Evolutionary conservation across 2,113 vertebrate species (phyloP), one percentile per base, ranked within the genome.

Genomic region (Microtus richardsoni): DNA sequence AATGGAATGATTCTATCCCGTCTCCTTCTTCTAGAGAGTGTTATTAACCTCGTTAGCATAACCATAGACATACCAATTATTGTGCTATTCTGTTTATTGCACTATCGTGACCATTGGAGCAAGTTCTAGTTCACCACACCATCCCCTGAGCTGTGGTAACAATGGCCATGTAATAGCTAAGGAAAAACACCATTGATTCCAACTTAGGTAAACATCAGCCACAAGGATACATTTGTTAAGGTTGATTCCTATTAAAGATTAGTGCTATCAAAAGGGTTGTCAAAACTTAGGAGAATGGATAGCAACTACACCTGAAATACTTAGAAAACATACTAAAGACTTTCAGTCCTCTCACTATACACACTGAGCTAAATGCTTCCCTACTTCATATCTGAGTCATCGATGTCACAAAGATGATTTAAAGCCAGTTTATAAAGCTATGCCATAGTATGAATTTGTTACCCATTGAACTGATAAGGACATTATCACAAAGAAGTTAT

Each of bases 401-500:
- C 54, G 36, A 80, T 7, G 83, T 7, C 41, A 79, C 14, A 36
- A 36, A 17, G 30, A 54, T 0, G 12, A 41, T 73, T 39, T 21
- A 49, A 26, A 16, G 49, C 75, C 49, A 22, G 26, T 74, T 90
- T 95, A 52, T 88, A 71, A 88, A 92, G 47, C 41, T 73, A 26
- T 21, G 49, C 36, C 73, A 10, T 47, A 73, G 9, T 24, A 62
- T n/a, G n/a, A 93, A 66, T 64, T 60, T 93, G 49, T 75, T 84
- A 49, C 49, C 68, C 73, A 84, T 19, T 60, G 60, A 87, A 64
- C 66, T 78, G 93, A 86, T 52, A 60, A 54, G 28, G 74, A 88
- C 93, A 52, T 62, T 47, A 16, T 58, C 62, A n/a, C 89, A 49
- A 36, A 83, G 44, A 88, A 88, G 90, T 88, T 90, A 93, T 62